A percentile compares a stretch with the other conserved stretches of the same genome.
Evolutionary conservation across 2,113 vertebrate genomes (phyloP).

Genomic region (Lophius piscatorius): DNA sequence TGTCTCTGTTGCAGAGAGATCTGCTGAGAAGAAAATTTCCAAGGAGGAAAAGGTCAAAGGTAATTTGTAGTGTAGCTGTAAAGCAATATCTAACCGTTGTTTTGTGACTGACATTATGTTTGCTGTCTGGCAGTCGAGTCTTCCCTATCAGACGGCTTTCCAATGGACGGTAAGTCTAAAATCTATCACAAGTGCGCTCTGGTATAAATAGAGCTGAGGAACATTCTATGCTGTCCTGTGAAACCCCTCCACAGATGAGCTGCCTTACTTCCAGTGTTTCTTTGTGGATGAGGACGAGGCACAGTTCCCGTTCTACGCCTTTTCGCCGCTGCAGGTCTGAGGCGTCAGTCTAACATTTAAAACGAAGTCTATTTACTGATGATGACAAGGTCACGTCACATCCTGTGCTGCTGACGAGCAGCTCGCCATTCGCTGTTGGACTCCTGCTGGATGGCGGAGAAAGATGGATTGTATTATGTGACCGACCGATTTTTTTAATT

Average conservation of each 20-base stretch:
- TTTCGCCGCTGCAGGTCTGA: conserved; percentile 79
- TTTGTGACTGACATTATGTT: conserved; percentile 5
- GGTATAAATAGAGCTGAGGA: background rate
- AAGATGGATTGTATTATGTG: conserved; percentile 23
- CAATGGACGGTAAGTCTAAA: conserved; percentile 57
- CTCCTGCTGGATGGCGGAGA: conserved; percentile 16
- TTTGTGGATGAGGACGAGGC: conserved; percentile 83
- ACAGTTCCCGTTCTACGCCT: conserved; percentile 81
- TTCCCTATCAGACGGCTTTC: conserved; percentile 46
- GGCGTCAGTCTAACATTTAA: conserved; percentile 27
- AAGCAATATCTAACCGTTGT: background rate
- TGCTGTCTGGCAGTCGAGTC: conserved; percentile 39
- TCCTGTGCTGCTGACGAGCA: conserved; percentile 21
- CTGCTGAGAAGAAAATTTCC: conserved; percentile 56
- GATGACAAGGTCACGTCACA: conserved; percentile 20
- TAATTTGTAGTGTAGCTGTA: background rate
- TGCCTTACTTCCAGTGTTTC: conserved; percentile 85
- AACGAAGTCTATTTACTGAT: conserved; percentile 15
- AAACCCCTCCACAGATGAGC: conserved; percentile 68
- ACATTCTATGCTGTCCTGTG: background rate
- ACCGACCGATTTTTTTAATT: conserved; percentile 28
- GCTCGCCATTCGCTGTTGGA: conserved; percentile 18
- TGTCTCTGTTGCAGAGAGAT: conserved; percentile 44
- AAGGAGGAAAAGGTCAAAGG: conserved; percentile 69
- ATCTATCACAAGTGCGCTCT: background rate